Base-by-base conservation (phyloP, 2,113 vertebrate species). In the Falcunculus frontatus region DNA sequence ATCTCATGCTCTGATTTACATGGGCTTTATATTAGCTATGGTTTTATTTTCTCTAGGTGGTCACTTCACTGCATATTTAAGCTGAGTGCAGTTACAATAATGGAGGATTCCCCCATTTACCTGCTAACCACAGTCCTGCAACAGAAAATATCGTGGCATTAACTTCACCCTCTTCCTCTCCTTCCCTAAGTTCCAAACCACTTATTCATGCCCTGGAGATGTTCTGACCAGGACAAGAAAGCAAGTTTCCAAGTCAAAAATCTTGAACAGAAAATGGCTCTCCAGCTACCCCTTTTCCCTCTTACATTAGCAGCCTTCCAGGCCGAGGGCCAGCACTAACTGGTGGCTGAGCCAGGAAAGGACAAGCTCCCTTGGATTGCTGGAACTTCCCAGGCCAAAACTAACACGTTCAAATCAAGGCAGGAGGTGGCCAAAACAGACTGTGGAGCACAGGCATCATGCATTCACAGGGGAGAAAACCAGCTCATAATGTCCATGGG, bases 261-360 rank as follows among this genome's bases (percentile, higher is more conserved):
- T 60, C 53, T 64, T 60, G 30, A 89, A 76, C 18, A 69, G 62
- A 87, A 93, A 91, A 93, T 23, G 53, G n/a, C 37, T 94, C 78
- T 87, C 89, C 41, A 85, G 87, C 30, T 84, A 72, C 81, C 57
- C n/a, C 10, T 87, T 73, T 44, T 56, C 57, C 50, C 64, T 87
- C 69, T 91, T 70, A 69, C 42, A 87, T 84, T 57, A 89, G 82
- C 91, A 94, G 82, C 69, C 84, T 68, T 91, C 74, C 55, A 95
- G 93, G 81, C 81, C 0, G 0, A 64, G 65, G 41, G 82, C 94
- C 95, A 96, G 91, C 57, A 85, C 46, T 55, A 50, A 76, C 23
- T 76, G 46, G 30, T 69, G 67, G 16, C 57, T 93, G 89, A 80
- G 77, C 91, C 94, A 96, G 82, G 37, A 94, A 91, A 92, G 74